Conservation (phyloP, 2,888 invertebrate genomes). For the Dryobota labecula region DNA sequence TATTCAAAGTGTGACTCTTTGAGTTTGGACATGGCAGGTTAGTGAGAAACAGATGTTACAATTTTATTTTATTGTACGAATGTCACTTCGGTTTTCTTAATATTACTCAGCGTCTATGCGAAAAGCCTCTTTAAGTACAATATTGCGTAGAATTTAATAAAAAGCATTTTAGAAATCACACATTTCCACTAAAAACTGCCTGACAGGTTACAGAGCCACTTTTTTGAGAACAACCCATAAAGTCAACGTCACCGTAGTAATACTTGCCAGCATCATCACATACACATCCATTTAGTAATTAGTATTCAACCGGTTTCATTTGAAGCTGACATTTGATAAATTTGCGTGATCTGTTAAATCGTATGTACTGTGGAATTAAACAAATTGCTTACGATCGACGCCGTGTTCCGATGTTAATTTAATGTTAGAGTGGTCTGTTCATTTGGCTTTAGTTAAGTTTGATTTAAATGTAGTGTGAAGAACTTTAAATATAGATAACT, state of each 20-base stretch:
- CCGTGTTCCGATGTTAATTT: conserved; percentile 23
- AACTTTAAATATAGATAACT: background rate
- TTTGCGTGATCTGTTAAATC: conserved; percentile 41
- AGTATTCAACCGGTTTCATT: conserved; percentile 43
- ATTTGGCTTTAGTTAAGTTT: background rate
- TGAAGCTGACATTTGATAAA: conserved; percentile 56
- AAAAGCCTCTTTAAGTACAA: too few relatives aligned
- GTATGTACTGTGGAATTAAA: conserved; percentile 45
- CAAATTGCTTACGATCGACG: conserved; percentile 41
- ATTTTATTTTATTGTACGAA: too few relatives aligned
- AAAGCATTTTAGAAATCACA: too few relatives aligned
- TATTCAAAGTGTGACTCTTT: too few relatives aligned
- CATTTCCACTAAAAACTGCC: too few relatives aligned
- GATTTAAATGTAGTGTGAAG: background rate
- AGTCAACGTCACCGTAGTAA: background rate
- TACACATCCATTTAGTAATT: conserved; percentile 30
- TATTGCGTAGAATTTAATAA: too few relatives aligned
- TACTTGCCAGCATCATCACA: background rate
- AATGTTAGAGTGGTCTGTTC: conserved; percentile 16
- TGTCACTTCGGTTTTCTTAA: too few relatives aligned
- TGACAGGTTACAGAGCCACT: too few relatives aligned
- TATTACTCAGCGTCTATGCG: too few relatives aligned
- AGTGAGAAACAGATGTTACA: too few relatives aligned
- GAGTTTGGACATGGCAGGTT: too few relatives aligned
- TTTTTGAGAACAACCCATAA: too few relatives aligned